Evolutionary conservation across 2,888 invertebrate genomes (phyloP).

Genomic region (Drosophila incognita): DNA sequence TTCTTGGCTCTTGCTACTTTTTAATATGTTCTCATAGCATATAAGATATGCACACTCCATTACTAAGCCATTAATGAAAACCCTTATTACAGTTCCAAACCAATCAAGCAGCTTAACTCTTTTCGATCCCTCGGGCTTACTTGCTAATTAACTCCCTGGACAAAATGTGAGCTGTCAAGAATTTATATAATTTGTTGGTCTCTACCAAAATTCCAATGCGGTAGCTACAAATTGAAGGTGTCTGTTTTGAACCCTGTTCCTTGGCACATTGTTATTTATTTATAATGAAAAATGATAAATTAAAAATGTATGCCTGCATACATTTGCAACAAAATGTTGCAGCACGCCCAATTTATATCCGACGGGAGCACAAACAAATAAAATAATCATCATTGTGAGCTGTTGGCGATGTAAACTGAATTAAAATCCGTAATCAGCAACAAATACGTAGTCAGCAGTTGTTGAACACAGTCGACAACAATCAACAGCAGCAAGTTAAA

Average conservation of each 20-base stretch:
- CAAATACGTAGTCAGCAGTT: conserved; percentile 8
- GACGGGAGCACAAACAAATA: conserved; percentile 30
- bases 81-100: conserved; percentile 53
- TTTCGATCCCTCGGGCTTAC: conserved; percentile 49
- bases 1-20: background rate
- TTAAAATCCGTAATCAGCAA: conserved; percentile 50
- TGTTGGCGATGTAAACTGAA: conserved; percentile 38
- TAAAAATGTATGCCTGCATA: conserved; percentile 68
- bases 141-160: conserved; percentile 55
- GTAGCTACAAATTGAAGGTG: background rate
- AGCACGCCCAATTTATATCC: background rate
- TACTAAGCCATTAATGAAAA: conserved; percentile 60
- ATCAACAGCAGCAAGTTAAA: background rate
- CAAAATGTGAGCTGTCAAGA: conserved; percentile 23
- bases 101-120: conserved; percentile 48
- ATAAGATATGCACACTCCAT: conserved; percentile 44
- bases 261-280: conserved; percentile 53
- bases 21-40: background rate
- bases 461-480: background rate
- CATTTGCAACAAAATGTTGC: conserved; percentile 36
- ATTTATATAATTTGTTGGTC: conserved; percentile 1
- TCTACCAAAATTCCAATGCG: background rate
- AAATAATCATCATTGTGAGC: conserved; percentile 65
- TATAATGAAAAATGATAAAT: conserved; percentile 70
- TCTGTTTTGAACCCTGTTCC: background rate